phyloP scores from a whole-genome alignment of 2,888 invertebrate species.

The Sinhomidia bicolor region DNA sequence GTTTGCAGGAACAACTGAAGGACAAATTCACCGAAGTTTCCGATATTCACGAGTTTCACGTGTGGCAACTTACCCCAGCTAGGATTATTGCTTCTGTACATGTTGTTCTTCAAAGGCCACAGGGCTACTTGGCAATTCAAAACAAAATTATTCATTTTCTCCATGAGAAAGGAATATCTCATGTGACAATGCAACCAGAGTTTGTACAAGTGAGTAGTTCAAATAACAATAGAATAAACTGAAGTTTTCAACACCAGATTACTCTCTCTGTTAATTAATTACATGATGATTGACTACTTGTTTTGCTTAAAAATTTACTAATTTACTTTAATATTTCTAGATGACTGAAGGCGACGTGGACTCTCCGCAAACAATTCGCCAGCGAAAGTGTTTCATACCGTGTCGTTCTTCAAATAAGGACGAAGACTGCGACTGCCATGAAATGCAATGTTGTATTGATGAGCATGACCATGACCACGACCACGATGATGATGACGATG shows the following conservation, averaged over 20 bases:
- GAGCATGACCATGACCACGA: conserved; percentile 55
- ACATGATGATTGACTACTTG: too few relatives aligned
- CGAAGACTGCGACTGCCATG: conserved; percentile 68
- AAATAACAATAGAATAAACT: not conserved
- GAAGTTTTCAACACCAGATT: not conserved
- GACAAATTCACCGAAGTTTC: conserved; percentile 87
- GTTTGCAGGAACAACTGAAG: conserved; percentile 86
- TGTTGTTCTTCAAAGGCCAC: conserved; percentile 87
- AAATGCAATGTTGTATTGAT: conserved; percentile 75
- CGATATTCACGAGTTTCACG: conserved; percentile 93
- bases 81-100: conserved; percentile 93
- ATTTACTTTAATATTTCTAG: too few relatives aligned
- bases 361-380: conserved; percentile 50
- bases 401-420: conserved; percentile 76
- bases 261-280: too few relatives aligned
- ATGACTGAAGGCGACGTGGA: conserved; percentile 60
- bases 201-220: conserved; percentile 83
- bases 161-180: conserved; percentile 89
- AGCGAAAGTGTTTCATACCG: conserved; percentile 78
- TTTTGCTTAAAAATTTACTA: too few relatives aligned
- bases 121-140: conserved; percentile 81
- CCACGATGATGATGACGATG: conserved; percentile 12
- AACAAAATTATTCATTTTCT: conserved; percentile 85
- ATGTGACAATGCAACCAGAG: conserved; percentile 94
- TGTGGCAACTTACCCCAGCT: conserved; percentile 92